phyloP scores from a whole-genome alignment of 2,797 vertebrate genomes.

The Chromis chromis region DNA sequence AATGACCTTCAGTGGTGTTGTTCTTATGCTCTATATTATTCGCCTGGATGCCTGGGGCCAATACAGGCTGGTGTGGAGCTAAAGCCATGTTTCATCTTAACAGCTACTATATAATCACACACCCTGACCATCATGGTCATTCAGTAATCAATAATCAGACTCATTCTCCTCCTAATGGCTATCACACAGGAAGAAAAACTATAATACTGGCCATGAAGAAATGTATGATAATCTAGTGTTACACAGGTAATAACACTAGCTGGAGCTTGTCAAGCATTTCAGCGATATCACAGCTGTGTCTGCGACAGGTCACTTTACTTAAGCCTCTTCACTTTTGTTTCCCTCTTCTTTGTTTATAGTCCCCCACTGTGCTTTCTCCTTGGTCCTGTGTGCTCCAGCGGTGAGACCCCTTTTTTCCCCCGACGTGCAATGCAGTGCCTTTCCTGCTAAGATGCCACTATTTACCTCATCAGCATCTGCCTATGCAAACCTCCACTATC shows the following conservation, averaged over 20 bases:
- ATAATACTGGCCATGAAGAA: constrained; percentile 16
- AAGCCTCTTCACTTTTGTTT: constrained; percentile 28
- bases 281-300: constrained; percentile 24
- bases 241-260: constrained; percentile 10
- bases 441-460: constrained; percentile 30
- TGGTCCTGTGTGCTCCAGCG: constrained; percentile 29
- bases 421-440: constrained; percentile 8
- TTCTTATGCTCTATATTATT: constrained; percentile 19
- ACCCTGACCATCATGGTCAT: constrained; percentile 2
- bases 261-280: not conserved
- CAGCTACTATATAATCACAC: not conserved
- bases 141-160: not conserved
- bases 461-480: constrained; percentile 48
- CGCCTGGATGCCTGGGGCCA: not conserved
- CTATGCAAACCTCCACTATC: constrained; percentile 39
- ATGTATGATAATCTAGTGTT: constrained; percentile 12
- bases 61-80: not conserved
- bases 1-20: not conserved
- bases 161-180: not conserved
- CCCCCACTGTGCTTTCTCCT: constrained; percentile 42
- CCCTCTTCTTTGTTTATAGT: constrained; percentile 35
- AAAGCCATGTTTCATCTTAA: not conserved
- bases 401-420: constrained; percentile 23
- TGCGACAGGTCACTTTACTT: constrained; percentile 49
- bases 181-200: constrained; percentile 7